A percentile compares a stretch with the other conserved stretches of the same genome.
phyloP scores from a whole-genome alignment of 2,797 vertebrate genomes.

The Tauraco hartlaubi region DNA sequence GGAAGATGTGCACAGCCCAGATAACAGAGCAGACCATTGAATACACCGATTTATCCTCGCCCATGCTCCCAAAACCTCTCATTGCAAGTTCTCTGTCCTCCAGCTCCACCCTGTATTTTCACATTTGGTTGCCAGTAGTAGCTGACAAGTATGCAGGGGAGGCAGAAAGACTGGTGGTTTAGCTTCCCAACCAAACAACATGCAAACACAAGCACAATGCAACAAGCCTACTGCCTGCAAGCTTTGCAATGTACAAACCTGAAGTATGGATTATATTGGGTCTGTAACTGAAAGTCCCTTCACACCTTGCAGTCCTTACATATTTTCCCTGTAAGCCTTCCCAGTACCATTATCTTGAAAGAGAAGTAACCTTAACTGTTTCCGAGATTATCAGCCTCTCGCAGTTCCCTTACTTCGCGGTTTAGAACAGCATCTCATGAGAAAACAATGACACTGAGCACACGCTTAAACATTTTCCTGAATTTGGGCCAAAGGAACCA shows the following conservation, averaged over 20 bases:
- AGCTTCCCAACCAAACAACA: not conserved
- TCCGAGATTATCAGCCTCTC: not conserved
- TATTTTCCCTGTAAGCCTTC: not conserved
- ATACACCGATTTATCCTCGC: not conserved
- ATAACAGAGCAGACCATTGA: not conserved
- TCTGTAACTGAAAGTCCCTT: not conserved
- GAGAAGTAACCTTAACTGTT: not conserved
- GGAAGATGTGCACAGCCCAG: not conserved
- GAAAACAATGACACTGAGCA: not conserved
- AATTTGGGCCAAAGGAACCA: not conserved
- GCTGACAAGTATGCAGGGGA: not conserved
- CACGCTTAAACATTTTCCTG: not conserved
- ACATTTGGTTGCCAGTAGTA: not conserved
- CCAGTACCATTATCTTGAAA: not conserved
- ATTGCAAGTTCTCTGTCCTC: not conserved
- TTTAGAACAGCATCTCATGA: not conserved
- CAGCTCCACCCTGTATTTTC: not conserved
- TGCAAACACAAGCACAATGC: not conserved
- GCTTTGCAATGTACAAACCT: not conserved
- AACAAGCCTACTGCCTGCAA: not conserved
- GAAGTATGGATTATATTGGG: not conserved
- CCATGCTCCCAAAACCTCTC: not conserved
- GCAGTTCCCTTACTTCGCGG: rapidly evolving
- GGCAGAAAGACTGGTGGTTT: not conserved
- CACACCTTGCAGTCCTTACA: not conserved